These are phyloP conservation scores for Barnardius zonarius DNA, from an alignment of 2,113 vertebrate species.

Conservation along the genomic window DNA sequence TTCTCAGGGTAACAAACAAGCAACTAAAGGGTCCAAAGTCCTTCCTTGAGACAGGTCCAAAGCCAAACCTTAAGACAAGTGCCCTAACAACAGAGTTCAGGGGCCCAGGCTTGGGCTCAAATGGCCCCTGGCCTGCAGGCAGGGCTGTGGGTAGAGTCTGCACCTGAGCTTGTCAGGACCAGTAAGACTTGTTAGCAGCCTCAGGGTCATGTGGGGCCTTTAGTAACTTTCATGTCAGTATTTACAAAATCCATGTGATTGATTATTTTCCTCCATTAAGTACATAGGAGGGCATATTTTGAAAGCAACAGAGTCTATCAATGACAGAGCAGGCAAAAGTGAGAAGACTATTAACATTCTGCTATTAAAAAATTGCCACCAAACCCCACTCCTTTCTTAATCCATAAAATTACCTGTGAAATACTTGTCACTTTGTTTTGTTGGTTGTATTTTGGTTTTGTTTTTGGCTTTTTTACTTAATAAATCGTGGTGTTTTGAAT, in stretches of 20 bases:
- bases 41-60: accelerated
- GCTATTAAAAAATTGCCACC: neutral
- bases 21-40: neutral
- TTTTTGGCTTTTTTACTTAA: neutral
- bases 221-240: neutral
- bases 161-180: neutral
- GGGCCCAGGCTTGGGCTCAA: neutral
- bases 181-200: neutral
- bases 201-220: neutral
- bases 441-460: neutral
- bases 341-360: neutral
- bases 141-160: neutral
- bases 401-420: neutral
- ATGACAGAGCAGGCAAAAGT: neutral
- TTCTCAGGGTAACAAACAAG: neutral
- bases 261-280: neutral
- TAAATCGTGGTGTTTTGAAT: neutral
- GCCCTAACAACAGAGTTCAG: accelerated
- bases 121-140: neutral
- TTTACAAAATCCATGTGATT: neutral
- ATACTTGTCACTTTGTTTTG: neutral
- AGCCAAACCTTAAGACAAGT: accelerated
- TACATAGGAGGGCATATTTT: neutral
- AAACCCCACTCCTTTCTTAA: neutral
- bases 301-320: neutral